Conservation (phyloP, 2,797 vertebrate species). For the Enteromius unitaeniatus region DNA sequence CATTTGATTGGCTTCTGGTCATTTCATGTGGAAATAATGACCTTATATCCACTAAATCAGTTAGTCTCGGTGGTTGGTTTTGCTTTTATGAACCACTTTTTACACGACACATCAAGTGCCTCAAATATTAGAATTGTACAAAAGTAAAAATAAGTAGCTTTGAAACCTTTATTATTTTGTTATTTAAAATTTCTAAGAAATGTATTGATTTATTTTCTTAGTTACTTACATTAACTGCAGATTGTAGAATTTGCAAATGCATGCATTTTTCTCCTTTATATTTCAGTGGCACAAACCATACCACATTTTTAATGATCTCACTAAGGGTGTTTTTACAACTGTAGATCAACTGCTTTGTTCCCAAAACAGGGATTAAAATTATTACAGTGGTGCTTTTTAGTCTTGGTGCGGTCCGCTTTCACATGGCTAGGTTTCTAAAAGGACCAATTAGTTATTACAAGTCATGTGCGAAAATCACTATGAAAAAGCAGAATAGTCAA, state of each 20-base stretch:
- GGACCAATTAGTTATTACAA: no score
- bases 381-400: no score
- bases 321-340: background rate
- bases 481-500: no score
- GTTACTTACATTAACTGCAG: background rate
- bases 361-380: no score
- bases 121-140: background rate
- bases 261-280: background rate
- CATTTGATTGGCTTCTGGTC: background rate
- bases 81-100: background rate
- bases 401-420: no score
- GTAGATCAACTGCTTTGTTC: no score
- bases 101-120: background rate
- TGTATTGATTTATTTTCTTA: background rate
- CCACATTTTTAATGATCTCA: background rate
- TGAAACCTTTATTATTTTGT: background rate
- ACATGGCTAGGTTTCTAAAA: no score
- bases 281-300: background rate
- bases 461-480: no score
- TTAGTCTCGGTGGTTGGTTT: background rate
- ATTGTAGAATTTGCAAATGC: background rate
- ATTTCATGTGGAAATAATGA: background rate
- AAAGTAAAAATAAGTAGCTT: background rate
- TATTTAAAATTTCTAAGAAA: background rate
- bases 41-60: background rate